Base-by-base conservation (phyloP, 2,113 vertebrate species). In the Pagrus major region DNA sequence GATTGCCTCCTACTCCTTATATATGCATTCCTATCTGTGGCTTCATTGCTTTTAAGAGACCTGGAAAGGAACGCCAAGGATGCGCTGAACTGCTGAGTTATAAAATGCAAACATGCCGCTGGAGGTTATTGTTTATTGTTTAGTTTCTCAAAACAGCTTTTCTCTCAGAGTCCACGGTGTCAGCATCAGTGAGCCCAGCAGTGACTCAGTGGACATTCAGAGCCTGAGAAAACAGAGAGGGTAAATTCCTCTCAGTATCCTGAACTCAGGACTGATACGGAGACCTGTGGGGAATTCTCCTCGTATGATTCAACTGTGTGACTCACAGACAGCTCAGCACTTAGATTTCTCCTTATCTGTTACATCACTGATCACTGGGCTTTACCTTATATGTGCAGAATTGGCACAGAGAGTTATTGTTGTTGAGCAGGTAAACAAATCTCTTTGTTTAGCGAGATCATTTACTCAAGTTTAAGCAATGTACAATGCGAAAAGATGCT, bases 211-310 rank as follows among this genome's bases (percentile, higher is more conserved):
- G 63, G 49, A 42, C 77, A 74, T 55, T 80, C 68, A 76, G 76
- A 76, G 86, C 67, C 86, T 91, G 82, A 84, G 84, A 90, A 91
- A 81, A 81, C 72, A 81, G 49, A 63, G 15, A 67, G 75, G 77
- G 23, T 23, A 80, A 73, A 85, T 89, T 88, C 76, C 81, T 76
- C 51, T 27, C 6, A 6, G 6, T 31, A 55, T 65, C 82, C 76
- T 71, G 47, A 85, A 44, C 29, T 71, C 51, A 16, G 3, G 27
- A 41, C 61, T 55, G 76, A 80, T 66, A 78, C 3, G 10, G 58
- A 67, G 59, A 61, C 25, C 39, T 81, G 25, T 31, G 4, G 55
- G 86, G 71, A 81, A 67, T 65, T 84, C 71, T 70, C n/a, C 31
- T 21, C 47, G 11, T 39, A 37, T 82, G 70, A 84, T 47, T 91